These are phyloP conservation scores for Ferrisia virgata DNA, from an alignment of 2,888 invertebrate species.

Conservation along the genomic window DNA sequence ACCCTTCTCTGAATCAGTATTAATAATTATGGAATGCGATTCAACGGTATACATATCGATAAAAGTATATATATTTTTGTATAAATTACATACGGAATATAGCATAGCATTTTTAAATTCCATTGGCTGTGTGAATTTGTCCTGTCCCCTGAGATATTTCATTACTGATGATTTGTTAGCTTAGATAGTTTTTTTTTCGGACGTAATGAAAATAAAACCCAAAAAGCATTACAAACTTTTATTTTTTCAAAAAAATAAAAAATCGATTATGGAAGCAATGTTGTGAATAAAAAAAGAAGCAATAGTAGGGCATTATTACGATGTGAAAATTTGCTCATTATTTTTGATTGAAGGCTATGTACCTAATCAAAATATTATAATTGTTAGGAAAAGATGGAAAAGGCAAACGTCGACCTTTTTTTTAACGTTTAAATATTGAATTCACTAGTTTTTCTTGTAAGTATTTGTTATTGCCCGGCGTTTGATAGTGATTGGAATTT, in stretches of 20 bases:
- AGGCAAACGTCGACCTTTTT: not conserved
- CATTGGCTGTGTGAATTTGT: constrained; percentile 8
- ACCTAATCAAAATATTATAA: not conserved
- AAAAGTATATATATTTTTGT: not conserved
- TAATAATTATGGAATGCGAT: not conserved
- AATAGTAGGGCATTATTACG: not conserved
- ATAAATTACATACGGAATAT: not conserved
- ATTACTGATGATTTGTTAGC: no score
- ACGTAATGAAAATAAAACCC: not conserved
- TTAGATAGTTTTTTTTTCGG: not conserved
- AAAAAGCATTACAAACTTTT: not conserved
- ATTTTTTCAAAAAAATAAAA: no score
- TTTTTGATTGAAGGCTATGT: constrained; percentile 13
- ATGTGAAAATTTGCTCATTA: constrained; percentile 25
- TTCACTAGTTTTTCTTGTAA: not conserved
- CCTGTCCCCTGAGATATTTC: not conserved
- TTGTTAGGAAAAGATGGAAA: not conserved
- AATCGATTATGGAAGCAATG: not conserved
- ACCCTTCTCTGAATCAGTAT: not conserved
- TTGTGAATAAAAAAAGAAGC: not conserved
- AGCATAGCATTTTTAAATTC: not conserved
- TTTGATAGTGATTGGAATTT: no score
- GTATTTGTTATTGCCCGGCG: not conserved
- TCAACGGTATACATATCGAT: not conserved
- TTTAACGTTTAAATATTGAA: not conserved